These are phyloP conservation scores for Hydrozoanthus gracilis DNA, from an alignment of 92 coral and sea anemone genomes.

Conservation along the genomic window DNA sequence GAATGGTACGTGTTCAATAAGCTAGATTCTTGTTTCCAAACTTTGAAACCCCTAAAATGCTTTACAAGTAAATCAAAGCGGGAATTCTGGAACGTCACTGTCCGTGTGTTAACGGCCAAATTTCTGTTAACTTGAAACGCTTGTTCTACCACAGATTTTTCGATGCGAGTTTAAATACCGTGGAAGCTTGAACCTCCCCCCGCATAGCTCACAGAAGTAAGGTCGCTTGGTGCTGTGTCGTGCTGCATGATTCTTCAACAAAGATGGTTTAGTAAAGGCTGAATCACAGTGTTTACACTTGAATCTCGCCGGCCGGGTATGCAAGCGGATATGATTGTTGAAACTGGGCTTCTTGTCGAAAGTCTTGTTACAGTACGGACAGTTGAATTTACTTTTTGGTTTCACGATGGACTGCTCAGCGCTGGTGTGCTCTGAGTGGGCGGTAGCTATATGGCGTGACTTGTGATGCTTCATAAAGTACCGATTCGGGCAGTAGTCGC, in stretches of 20 bases:
- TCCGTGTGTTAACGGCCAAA: too few relatives aligned
- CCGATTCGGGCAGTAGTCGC: conserved; percentile 35
- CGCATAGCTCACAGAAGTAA: not conserved
- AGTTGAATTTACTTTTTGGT: not conserved
- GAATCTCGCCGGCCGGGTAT: not conserved
- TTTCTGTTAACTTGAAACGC: too few relatives aligned
- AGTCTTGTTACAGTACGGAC: not conserved
- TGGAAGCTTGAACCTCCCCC: not conserved
- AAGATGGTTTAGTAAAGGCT: not conserved
- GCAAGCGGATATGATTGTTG: conserved; percentile 16
- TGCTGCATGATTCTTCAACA: conserved; percentile 23
- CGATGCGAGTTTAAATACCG: not conserved
- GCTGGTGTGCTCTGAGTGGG: not conserved
- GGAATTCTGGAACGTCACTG: too few relatives aligned
- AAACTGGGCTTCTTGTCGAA: not conserved
- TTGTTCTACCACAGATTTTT: not conserved
- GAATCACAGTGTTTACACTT: conserved; percentile 2
- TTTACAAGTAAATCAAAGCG: too few relatives aligned
- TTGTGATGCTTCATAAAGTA: conserved; percentile 30
- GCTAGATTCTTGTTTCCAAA: too few relatives aligned
- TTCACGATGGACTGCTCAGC: not conserved
- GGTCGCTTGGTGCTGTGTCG: conserved; percentile 23
- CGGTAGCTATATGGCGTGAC: not conserved
- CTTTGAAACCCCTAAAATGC: too few relatives aligned
- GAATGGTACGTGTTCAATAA: too few relatives aligned